A percentile compares a stretch with the other conserved stretches of the same genome.
These are phyloP conservation scores for Neelides folsomi DNA, from an alignment of 2,888 invertebrate species.

Conservation along the genomic window DNA sequence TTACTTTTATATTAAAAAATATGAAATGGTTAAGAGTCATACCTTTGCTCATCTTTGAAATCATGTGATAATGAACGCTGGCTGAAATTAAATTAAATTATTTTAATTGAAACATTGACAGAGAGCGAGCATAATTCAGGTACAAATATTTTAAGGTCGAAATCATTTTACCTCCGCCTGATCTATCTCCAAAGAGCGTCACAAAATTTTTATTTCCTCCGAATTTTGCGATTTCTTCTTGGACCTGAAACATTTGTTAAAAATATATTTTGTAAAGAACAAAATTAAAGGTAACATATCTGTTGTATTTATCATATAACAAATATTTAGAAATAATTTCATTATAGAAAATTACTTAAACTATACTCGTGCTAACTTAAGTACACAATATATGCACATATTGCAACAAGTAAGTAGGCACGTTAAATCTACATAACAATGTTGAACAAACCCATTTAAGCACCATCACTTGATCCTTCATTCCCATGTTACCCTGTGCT, in stretches of 20 bases:
- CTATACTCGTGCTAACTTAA: too few relatives aligned
- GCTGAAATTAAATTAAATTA: conserved; percentile 1
- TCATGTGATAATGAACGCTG: conserved; percentile 26
- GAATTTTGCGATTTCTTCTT: conserved; percentile 23
- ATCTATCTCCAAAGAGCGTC: conserved; percentile 22
- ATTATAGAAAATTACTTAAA: too few relatives aligned
- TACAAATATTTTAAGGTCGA: too few relatives aligned
- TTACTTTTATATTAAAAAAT: background rate
- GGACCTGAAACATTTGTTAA: background rate
- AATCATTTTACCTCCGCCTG: conserved; percentile 14
- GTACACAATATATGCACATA: too few relatives aligned
- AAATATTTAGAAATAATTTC: too few relatives aligned
- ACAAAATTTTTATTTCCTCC: conserved; percentile 22
- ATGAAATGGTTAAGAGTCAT: background rate
- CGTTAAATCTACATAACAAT: too few relatives aligned
- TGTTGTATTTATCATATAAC: too few relatives aligned
- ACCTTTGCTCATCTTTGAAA: conserved; percentile 26
- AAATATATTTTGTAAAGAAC: too few relatives aligned
- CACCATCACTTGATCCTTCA: conserved; percentile 26
- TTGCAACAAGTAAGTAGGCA: too few relatives aligned
- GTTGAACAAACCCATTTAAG: conserved; percentile 19
- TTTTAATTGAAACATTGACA: too few relatives aligned
- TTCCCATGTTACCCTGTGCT: conserved; percentile 16
- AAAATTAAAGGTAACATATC: too few relatives aligned
- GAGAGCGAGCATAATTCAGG: too few relatives aligned